A percentile compares a stretch with the other conserved stretches of the same genome.
These are phyloP conservation scores for Hoplias malabaricus DNA, from an alignment of 2,113 vertebrate genomes.

Conservation along the genomic window DNA sequence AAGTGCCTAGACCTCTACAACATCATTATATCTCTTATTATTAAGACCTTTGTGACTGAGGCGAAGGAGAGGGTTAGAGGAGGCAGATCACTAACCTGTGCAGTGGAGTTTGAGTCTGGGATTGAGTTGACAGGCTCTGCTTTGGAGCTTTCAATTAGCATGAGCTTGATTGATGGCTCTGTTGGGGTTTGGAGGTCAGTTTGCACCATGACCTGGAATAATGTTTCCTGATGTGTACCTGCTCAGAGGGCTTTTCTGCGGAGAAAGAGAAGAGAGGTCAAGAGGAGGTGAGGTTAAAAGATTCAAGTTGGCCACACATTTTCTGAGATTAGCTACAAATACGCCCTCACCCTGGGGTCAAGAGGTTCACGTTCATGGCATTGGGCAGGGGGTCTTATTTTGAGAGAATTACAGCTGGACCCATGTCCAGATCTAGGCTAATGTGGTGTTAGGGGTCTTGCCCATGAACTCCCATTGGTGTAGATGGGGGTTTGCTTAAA, in stretches of 20 bases:
- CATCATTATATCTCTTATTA: no score
- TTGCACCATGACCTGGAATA: not conserved
- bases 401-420: no score
- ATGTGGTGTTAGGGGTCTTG: no score
- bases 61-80: not conserved
- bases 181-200: not conserved
- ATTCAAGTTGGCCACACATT: not conserved
- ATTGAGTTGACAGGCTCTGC: not conserved
- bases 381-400: no score
- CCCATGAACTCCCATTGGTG: no score
- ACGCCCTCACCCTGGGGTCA: not conserved
- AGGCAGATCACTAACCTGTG: not conserved
- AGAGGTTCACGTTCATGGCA: no score
- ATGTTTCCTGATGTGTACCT: not conserved
- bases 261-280: not conserved
- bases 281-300: not conserved
- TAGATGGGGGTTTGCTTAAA: no score
- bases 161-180: not conserved
- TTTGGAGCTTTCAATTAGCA: not conserved
- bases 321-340: not conserved
- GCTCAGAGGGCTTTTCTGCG: not conserved
- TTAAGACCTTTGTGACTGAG: no score
- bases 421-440: no score
- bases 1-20: no score
- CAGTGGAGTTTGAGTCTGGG: not conserved